Percentiles rank a stretch among this genome's conserved stretches.
phyloP scores from a whole-genome alignment of 2,113 vertebrate species.

The Hypomesus transpacificus region DNA sequence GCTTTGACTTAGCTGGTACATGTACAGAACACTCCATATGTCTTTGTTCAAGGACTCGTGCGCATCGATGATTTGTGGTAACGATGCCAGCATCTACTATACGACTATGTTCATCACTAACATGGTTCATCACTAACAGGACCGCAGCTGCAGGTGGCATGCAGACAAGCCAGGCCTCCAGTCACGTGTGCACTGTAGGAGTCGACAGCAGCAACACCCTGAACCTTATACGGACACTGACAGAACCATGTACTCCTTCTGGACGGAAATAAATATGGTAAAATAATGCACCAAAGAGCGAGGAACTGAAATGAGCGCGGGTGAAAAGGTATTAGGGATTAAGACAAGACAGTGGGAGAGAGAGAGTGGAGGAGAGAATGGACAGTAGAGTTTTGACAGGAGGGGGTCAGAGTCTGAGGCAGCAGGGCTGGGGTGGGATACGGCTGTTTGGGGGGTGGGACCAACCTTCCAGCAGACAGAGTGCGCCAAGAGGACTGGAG shows the following conservation, averaged over 20 bases:
- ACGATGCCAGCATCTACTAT: conserved; percentile 18
- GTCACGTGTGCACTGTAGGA: conserved; percentile 66
- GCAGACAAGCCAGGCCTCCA: conserved; percentile 72
- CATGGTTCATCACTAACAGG: no score
- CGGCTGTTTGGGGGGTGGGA: conserved; percentile 68
- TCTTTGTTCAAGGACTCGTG: no score
- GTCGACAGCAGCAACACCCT: conserved; percentile 82
- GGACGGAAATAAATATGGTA: not conserved
- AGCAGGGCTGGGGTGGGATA: no score
- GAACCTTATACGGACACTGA: conserved; percentile 80
- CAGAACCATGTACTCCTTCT: conserved; percentile 6
- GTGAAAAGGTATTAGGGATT: conserved; percentile 58
- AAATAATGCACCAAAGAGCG: not conserved
- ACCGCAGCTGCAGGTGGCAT: conserved; percentile 60
- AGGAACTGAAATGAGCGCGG: conserved; percentile 80
- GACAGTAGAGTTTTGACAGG: no score
- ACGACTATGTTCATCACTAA: conserved; percentile 71
- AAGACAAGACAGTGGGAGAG: not conserved
- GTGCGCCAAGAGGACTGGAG: conserved; percentile 83
- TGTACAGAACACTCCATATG: no score
- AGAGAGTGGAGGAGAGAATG: not conserved
- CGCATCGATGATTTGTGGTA: no score
- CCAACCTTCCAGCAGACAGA: conserved; percentile 81
- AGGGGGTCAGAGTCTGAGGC: no score
- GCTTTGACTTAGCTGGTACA: no score